phyloP scores from a whole-genome alignment of 1,140 invertebrate genomes.

The Atta colombica region DNA sequence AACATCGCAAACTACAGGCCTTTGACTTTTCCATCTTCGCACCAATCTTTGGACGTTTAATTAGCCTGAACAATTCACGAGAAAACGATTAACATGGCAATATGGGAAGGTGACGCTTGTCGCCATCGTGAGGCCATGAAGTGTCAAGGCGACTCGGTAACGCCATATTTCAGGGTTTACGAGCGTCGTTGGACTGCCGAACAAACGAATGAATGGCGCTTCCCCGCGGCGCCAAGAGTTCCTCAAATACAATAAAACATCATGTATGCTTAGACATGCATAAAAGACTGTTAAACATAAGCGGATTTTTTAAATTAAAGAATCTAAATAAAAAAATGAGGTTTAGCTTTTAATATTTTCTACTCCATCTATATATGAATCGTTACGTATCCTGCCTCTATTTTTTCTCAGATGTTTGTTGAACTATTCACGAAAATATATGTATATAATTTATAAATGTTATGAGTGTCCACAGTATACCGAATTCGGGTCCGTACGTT shows the following conservation, averaged over 20 bases:
- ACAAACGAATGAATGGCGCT: conserved; percentile 56
- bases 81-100: background rate
- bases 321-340: background rate
- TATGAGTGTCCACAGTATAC: background rate
- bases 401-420: background rate
- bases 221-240: conserved; percentile 57
- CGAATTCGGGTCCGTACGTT: background rate
- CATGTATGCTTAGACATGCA: conserved; percentile 62
- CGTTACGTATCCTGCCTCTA: background rate
- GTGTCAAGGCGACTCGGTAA: conserved; percentile 45
- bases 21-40: background rate
- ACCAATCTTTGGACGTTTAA: conserved; percentile 18
- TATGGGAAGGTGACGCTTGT: conserved; percentile 51
- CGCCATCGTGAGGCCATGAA: conserved; percentile 48
- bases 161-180: conserved; percentile 72
- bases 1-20: background rate
- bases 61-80: conserved; percentile 17
- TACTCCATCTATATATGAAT: background rate
- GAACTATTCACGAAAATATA: background rate
- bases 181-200: conserved; percentile 36
- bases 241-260: conserved; percentile 72
- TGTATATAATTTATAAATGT: background rate
- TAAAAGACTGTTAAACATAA: conserved; percentile 66
- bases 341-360: background rate
- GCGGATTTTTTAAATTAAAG: conserved; percentile 68